Evolutionary conservation across 1,140 invertebrate genomes (phyloP).

Genomic region (Aricia agestis): DNA sequence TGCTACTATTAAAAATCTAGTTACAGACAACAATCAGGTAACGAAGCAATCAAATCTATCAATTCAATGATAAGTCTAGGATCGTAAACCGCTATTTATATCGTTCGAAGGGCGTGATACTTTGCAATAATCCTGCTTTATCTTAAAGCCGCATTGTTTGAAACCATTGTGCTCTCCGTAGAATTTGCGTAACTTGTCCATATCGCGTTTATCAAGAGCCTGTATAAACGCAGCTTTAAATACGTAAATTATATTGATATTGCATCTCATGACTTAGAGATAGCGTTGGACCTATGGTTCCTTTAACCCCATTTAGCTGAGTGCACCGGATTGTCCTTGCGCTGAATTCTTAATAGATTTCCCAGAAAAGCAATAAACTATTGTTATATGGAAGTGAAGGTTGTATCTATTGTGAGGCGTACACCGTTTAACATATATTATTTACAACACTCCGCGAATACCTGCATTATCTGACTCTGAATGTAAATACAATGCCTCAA

Average conservation of each 20-base stretch:
- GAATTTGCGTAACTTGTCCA: neutral
- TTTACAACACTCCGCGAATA: conserved; percentile 12
- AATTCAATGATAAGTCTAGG: too few relatives aligned
- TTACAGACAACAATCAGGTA: too few relatives aligned
- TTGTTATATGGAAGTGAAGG: conserved; percentile 35
- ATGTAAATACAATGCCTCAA: neutral
- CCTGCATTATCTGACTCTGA: conserved; percentile 7
- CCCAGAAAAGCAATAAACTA: conserved; percentile 53
- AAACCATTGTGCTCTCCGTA: neutral
- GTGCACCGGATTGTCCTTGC: conserved; percentile 60
- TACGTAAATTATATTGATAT: conserved; percentile 48
- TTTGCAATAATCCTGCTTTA: neutral
- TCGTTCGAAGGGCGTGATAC: too few relatives aligned
- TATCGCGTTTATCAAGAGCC: neutral
- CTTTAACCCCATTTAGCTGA: conserved; percentile 65
- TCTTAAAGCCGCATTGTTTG: neutral
- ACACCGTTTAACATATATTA: conserved; percentile 20
- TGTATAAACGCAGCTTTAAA: conserved; percentile 15
- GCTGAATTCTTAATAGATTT: conserved; percentile 59
- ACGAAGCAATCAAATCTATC: too few relatives aligned
- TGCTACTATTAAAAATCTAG: too few relatives aligned
- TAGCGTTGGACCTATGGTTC: conserved; percentile 36
- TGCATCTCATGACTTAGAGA: neutral
- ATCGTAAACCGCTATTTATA: too few relatives aligned
- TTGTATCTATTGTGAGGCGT: conserved; percentile 33